Percentiles rank a stretch among this genome's conserved stretches.
Conservation (phyloP, 2,888 invertebrate genomes). For the Drosophila villosipedis region DNA sequence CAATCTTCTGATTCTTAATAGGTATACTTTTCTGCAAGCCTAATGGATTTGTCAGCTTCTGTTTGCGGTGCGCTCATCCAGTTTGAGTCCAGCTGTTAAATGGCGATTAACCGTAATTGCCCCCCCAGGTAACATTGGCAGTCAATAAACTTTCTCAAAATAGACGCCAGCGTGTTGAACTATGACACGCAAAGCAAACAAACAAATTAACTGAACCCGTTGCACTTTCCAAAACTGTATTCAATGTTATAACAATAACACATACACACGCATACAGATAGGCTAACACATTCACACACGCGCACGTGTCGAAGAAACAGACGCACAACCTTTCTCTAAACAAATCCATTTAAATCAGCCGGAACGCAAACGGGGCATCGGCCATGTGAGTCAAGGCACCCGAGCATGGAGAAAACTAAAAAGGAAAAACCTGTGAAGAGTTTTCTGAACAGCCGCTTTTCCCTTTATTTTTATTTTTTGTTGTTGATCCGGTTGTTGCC, state of each 20-base stretch:
- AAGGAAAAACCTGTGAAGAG: conserved; percentile 40
- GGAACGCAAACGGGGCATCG: conserved; percentile 9
- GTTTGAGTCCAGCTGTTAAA: conserved; percentile 47
- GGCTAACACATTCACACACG: conserved; percentile 14
- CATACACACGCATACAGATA: background rate
- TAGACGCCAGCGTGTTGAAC: conserved; percentile 72
- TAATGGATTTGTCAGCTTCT: conserved; percentile 18
- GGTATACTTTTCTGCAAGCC: conserved; percentile 23
- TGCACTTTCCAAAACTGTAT: conserved; percentile 37
- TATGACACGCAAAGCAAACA: conserved; percentile 74
- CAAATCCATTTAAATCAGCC: conserved; percentile 59
- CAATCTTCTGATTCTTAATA: conserved; percentile 8
- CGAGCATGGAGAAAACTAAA: conserved; percentile 17
- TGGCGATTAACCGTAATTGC: conserved; percentile 46
- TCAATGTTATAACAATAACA: conserved; percentile 48
- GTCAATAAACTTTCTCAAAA: conserved; percentile 70
- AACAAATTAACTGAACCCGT: conserved; percentile 70
- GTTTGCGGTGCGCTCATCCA: conserved; percentile 11
- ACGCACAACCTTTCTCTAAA: conserved; percentile 58
- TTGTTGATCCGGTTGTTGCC: conserved; percentile 69
- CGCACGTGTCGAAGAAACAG: conserved; percentile 26
- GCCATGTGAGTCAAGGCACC: conserved; percentile 53
- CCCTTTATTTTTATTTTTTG: background rate
- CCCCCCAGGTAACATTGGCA: conserved; percentile 39
- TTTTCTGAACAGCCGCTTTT: conserved; percentile 41